Evolutionary conservation across 1,140 invertebrate genomes (phyloP), one percentile per base, ranked within the genome.

Genomic region (Lasaia peninsularis): DNA sequence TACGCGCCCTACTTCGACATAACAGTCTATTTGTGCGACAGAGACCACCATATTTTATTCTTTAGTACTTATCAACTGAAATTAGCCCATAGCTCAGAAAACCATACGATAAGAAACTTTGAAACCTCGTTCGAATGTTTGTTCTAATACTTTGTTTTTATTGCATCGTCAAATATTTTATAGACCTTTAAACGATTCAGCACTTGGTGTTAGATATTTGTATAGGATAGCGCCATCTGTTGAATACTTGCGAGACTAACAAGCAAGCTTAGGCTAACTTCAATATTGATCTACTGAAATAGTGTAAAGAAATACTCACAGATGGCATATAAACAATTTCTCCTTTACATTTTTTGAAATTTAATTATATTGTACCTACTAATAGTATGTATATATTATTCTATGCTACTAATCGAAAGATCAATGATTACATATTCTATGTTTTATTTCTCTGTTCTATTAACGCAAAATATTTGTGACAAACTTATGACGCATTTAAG

Each of bases 1-100:
- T 75, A 76, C 63, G 55, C 82, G 82, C 82, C 82, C 84, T 87
- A 87, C 84, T 86, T 87, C 76, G 65, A 73, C 69, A 65, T 68
- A 82, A 77, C 80, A 68, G 74, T 72, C 80, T 67, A 69, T 67
- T 69, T 71, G 71, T 65, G 70, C 66, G 75, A 85, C 60, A 78
- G 80, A 82, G 75, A 85, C 50, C 54, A 54, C 56, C 18, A 44
- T 48, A 48, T 48, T 48, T 11, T 1, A 14, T 20, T 20, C 0
- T 18, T 44, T 18, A 3, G 9, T 40, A 10, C 5, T 14, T 40
- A 9, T 40, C 37, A 18, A 40, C 9, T 3, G 11, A 44, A 44
- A 20, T 11, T 44, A 20, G 11, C 9, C 11, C 3, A 5, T 20
- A 44, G 20, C 9, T 11, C 18, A 21, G 40, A 44, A 44, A 20